Evolutionary conservation across 1,140 invertebrate genomes (phyloP).

Genomic region (Aleiodes sp.): DNA sequence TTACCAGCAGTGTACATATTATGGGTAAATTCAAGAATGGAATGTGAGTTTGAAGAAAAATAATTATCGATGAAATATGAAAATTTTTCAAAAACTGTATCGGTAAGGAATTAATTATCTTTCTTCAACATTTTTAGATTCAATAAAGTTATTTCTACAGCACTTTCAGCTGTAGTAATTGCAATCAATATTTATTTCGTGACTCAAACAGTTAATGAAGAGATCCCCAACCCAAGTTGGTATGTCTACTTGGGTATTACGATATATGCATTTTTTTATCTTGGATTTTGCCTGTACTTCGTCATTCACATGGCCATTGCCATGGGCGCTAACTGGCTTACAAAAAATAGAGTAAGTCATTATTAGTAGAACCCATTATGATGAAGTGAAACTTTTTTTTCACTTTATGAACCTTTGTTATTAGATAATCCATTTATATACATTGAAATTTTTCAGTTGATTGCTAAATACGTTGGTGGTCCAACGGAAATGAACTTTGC

Average conservation of each 20-base stretch:
- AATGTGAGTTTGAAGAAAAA: slow-evolving; percentile 73
- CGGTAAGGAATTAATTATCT: slow-evolving; percentile 20
- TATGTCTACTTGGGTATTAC: slow-evolving; percentile 67
- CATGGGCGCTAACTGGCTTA: slow-evolving; percentile 68
- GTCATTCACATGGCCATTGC: slow-evolving; percentile 75
- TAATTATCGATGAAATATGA: neutral
- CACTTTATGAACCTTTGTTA: no score
- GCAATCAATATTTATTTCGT: slow-evolving; percentile 87
- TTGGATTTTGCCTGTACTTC: slow-evolving; percentile 78
- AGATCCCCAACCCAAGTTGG: slow-evolving; percentile 66
- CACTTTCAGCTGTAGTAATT: slow-evolving; percentile 78
- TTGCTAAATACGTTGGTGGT: slow-evolving; percentile 60
- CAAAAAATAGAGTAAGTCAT: slow-evolving; percentile 52
- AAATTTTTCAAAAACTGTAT: slow-evolving; percentile 23
- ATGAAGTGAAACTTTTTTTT: no score
- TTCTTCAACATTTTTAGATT: slow-evolving; percentile 64
- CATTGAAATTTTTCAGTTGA: slow-evolving; percentile 51
- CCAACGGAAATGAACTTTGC: slow-evolving; percentile 57
- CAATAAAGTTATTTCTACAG: slow-evolving; percentile 75
- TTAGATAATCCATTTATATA: neutral
- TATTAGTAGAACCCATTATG: no score
- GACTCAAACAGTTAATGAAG: slow-evolving; percentile 68
- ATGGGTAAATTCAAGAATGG: slow-evolving; percentile 89
- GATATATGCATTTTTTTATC: slow-evolving; percentile 73
- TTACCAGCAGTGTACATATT: slow-evolving; percentile 80